phyloP scores from a whole-genome alignment of 2,113 vertebrate genomes.

The Grantiella picta region DNA sequence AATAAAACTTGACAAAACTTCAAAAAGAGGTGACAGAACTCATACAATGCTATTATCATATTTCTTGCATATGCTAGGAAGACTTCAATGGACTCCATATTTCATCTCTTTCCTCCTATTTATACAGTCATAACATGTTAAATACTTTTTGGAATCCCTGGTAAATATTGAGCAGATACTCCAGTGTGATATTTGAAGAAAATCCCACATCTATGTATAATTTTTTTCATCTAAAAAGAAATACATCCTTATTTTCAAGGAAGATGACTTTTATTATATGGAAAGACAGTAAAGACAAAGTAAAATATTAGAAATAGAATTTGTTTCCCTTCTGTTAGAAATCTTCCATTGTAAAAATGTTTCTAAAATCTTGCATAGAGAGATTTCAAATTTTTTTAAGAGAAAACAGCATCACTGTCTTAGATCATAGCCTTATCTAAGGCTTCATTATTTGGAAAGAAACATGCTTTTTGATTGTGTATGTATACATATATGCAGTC shows the following conservation, averaged over 20 bases:
- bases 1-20: not conserved
- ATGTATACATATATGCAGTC: not conserved
- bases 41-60: not conserved
- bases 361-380: not conserved
- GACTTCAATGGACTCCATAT: not conserved
- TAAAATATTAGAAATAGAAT: not conserved
- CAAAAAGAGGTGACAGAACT: not conserved
- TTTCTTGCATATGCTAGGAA: not conserved
- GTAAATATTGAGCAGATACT: not conserved
- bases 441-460: not conserved
- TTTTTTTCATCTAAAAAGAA: not conserved
- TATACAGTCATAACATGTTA: not conserved
- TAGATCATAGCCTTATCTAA: not conserved
- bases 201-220: fast-evolving
- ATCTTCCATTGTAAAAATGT: not conserved
- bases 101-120: not conserved
- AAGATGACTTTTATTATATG: not conserved
- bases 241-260: not conserved
- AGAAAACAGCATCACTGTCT: not conserved
- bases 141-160: not conserved
- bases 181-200: not conserved
- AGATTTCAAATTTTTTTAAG: not conserved
- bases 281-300: not conserved
- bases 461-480: not conserved
- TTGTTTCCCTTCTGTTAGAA: not conserved